Conservation (phyloP, 2,888 invertebrate species). For the Busseola fusca region DNA sequence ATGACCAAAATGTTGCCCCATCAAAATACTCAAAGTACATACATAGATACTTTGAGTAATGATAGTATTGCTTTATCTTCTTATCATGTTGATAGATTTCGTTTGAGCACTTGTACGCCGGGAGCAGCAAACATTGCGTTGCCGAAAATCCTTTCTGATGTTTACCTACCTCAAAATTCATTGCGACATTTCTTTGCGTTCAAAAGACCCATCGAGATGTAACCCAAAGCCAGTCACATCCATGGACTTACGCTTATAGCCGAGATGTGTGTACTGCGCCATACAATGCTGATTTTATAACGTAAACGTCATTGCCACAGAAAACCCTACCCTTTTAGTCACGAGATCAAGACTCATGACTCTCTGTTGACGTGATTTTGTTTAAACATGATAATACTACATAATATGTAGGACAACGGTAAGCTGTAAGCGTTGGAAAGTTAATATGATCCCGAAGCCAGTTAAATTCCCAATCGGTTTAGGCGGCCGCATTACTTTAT, state of each 20-base stretch:
- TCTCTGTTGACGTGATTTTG: not conserved
- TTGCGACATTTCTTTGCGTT: no score
- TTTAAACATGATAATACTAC: not conserved
- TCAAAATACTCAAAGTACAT: not conserved
- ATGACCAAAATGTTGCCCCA: not conserved
- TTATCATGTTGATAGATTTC: no score
- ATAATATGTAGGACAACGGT: constrained; percentile 8
- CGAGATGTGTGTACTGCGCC: no score
- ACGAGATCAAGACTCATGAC: not conserved
- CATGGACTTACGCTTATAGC: no score
- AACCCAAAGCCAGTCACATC: no score
- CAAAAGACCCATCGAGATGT: no score
- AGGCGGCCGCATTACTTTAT: constrained; percentile 15
- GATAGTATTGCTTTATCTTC: no score
- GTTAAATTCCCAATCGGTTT: constrained; percentile 34
- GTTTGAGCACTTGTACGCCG: no score
- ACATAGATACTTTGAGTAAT: not conserved
- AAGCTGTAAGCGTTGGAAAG: constrained; percentile 23
- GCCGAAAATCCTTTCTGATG: no score
- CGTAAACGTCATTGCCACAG: not conserved
- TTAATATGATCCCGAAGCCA: constrained; percentile 40
- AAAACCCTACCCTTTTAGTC: not conserved
- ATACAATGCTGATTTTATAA: not conserved
- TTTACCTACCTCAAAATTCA: no score
- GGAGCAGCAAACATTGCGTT: no score